Evolutionary conservation across 2,888 invertebrate species (phyloP), one percentile per base, ranked within the genome.

Genomic region (Aphidoletes aphidimyza): DNA sequence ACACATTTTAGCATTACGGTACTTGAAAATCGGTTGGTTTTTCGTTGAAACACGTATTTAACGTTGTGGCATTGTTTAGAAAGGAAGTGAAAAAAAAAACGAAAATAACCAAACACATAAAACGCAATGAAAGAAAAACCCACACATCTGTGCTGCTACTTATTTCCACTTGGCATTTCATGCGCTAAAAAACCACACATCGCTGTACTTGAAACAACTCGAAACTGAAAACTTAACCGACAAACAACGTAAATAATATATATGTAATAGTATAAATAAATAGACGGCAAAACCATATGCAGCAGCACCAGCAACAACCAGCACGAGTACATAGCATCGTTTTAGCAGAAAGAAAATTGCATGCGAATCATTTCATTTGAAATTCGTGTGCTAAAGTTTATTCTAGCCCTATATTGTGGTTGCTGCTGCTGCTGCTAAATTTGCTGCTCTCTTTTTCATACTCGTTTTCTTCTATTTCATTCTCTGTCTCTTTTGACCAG

Each of bases 231-330:
- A 69, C 69, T 69, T 30, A 69, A 34, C 69, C 69, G 3, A 69
- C 69, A 69, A 30, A 69, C 69, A 69, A 69, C 69, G 69, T 69
- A 2, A 69, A 69, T 69, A 69, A 69, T 69, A 69, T 69, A 69
- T 69, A 26, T 54, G 69, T 69, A 69, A 69, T 69, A 69, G 69
- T 69, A 69, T 69, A 30, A 69, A 54, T 8, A 69, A 30, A 69
- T 14, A 54, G 11, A 54, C 6, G 22, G 47, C 47, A 54, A 22
- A 54, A 54, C 22, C 22, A 54, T 3, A n/a, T n/a, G n/a, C n/a
- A 22, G n/a, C 54, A 54, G 22, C n/a, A 54, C 22, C 47, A 5
- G 22, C 3, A 22, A 3, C n/a, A 54, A n/a, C n/a, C 22, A 54
- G 3, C 5, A 69, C 5, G 30, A 69, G 54, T 14, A 69, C 11